Percentiles rank a stretch among this genome's conserved stretches.
phyloP scores from a whole-genome alignment of 1,140 invertebrate genomes.

The Stegodyphus mimosarum region DNA sequence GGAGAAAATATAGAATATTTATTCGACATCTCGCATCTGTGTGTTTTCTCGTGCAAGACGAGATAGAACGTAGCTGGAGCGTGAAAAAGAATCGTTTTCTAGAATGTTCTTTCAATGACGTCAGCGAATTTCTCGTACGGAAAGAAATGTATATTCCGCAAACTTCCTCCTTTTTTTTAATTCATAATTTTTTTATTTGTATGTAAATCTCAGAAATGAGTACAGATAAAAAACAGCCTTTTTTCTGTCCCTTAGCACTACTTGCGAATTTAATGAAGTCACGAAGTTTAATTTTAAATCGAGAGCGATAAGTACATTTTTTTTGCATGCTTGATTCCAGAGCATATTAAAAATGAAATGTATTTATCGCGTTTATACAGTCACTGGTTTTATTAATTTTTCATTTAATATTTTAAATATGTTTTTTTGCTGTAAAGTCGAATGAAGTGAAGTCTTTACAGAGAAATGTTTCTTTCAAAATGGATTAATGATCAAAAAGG shows the following conservation, averaged over 20 bases:
- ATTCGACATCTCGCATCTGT: constrained; percentile 5
- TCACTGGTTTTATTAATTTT: no score
- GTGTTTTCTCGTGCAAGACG: constrained; percentile 22
- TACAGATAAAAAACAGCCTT: background rate
- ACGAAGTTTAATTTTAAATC: constrained; percentile 22
- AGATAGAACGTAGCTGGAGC: constrained; percentile 20
- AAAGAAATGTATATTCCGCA: constrained; percentile 30
- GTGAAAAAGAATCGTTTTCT: constrained; percentile 33
- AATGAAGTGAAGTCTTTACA: no score
- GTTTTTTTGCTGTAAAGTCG: no score
- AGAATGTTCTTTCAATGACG: constrained; percentile 32
- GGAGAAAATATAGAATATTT: constrained; percentile 6
- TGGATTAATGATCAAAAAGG: no score
- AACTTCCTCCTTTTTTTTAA: constrained; percentile 8
- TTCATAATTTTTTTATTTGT: constrained; percentile 2
- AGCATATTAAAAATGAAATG: no score
- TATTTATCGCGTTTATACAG: no score
- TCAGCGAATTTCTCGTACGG: constrained; percentile 31
- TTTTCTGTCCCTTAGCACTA: background rate
- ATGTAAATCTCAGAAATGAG: background rate
- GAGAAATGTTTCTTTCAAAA: no score
- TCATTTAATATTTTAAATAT: no score
- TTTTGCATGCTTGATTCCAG: no score
- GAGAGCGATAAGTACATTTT: background rate
- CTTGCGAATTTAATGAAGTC: constrained; percentile 19